A percentile compares a stretch with the other conserved stretches of the same genome.
Evolutionary conservation across 1,140 invertebrate genomes (phyloP).

Genomic region (Drosophila asahinai): DNA sequence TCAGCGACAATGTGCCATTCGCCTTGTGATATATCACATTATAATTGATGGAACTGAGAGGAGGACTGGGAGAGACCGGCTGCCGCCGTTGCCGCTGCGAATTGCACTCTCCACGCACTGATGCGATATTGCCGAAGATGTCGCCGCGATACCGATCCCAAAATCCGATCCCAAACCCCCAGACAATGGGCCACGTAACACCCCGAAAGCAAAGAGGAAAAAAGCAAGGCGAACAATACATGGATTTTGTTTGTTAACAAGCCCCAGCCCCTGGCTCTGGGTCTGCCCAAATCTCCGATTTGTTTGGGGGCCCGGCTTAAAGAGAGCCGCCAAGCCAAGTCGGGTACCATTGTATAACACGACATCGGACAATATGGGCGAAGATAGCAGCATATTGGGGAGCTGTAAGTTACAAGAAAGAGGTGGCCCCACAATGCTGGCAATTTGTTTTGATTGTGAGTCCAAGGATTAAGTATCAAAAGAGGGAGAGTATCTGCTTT

Average conservation of each 20-base stretch:
- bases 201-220: slow-evolving; percentile 13
- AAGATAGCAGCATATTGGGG: slow-evolving; percentile 40
- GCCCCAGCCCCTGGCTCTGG: slow-evolving; percentile 20
- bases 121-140: slow-evolving; percentile 48
- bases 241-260: slow-evolving; percentile 76
- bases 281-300: slow-evolving; percentile 46
- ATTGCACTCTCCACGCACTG: slow-evolving; percentile 55
- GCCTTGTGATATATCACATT: slow-evolving; percentile 76
- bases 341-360: slow-evolving; percentile 52
- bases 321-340: slow-evolving; percentile 44
- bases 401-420: slow-evolving; percentile 33
- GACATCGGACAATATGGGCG: slow-evolving; percentile 46
- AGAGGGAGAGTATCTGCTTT: slow-evolving; percentile 1
- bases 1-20: slow-evolving; percentile 53
- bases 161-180: slow-evolving; percentile 4
- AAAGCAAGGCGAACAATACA: slow-evolving; percentile 66
- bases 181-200: slow-evolving; percentile 55
- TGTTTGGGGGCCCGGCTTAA: slow-evolving; percentile 63
- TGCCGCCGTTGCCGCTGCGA: slow-evolving; percentile 41
- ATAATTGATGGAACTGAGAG: slow-evolving; percentile 71
- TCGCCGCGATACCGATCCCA: slow-evolving; percentile 10
- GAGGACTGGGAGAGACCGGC: background rate
- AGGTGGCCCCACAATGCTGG: slow-evolving; percentile 56
- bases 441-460: slow-evolving; percentile 65
- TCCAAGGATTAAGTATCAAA: slow-evolving; percentile 42